Conservation (phyloP, 2,888 invertebrate species). For the Eupithecia insigniata region DNA sequence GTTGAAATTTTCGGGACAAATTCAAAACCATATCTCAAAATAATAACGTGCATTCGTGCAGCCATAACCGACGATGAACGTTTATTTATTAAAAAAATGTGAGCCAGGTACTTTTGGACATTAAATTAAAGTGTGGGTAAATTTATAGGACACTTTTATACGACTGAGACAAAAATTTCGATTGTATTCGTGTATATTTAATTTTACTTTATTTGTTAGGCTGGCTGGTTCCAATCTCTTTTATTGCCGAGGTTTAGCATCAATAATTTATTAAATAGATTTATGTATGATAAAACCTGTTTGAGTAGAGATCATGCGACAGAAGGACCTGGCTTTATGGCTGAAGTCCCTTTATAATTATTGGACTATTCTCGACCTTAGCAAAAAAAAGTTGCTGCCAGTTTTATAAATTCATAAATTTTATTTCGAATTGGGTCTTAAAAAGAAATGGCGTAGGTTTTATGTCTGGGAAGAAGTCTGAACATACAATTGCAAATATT, state of each 20-base stretch:
- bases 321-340: slow-evolving; percentile 58
- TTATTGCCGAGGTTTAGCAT: slow-evolving; percentile 78
- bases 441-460: neutral
- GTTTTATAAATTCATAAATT: slow-evolving; percentile 41
- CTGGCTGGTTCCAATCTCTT: slow-evolving; percentile 76
- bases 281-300: slow-evolving; percentile 80
- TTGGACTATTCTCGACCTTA: slow-evolving; percentile 45
- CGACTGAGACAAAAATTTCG: slow-evolving; percentile 84
- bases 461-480: neutral
- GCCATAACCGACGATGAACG: slow-evolving; percentile 78
- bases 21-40: slow-evolving; percentile 81
- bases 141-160: slow-evolving; percentile 85
- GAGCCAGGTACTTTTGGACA: slow-evolving; percentile 83
- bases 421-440: slow-evolving; percentile 38
- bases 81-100: slow-evolving; percentile 80
- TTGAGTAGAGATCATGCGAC: slow-evolving; percentile 55
- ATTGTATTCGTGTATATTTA: slow-evolving; percentile 84
- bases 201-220: slow-evolving; percentile 84
- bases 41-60: slow-evolving; percentile 78
- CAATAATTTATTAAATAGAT: slow-evolving; percentile 81
- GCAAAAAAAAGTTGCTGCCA: slow-evolving; percentile 43
- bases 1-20: slow-evolving; percentile 66
- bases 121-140: slow-evolving; percentile 84
- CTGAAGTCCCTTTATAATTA: slow-evolving; percentile 56
- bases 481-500: neutral